Percentiles rank a stretch among this genome's conserved stretches.
Evolutionary conservation across 2,797 vertebrate species (phyloP).

Genomic region (Myripristis jacobus): DNA sequence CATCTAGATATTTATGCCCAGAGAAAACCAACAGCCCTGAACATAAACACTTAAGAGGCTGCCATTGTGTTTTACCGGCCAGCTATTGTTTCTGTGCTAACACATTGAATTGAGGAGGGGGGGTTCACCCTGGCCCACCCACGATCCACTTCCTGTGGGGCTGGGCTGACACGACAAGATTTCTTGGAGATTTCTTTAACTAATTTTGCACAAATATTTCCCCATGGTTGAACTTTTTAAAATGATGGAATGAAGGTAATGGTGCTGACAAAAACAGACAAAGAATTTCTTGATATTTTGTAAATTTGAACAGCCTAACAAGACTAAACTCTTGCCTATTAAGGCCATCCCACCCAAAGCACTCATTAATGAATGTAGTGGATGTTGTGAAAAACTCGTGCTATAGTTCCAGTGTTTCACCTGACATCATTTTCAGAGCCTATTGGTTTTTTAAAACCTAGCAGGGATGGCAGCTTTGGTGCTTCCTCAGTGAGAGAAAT

Average conservation of each 20-base stretch:
- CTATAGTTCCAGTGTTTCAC: not conserved
- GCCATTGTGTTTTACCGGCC: slow-evolving; percentile 45
- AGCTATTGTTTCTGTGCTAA: slow-evolving; percentile 64
- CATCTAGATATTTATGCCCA: slow-evolving; percentile 13
- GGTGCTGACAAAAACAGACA: slow-evolving; percentile 7
- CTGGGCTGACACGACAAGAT: slow-evolving; percentile 19
- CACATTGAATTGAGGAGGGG: slow-evolving; percentile 20
- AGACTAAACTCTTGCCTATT: not conserved
- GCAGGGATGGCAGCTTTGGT: slow-evolving; percentile 16
- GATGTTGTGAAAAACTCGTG: not conserved
- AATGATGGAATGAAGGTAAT: not conserved
- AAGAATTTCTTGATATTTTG: slow-evolving; percentile 16
- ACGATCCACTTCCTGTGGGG: slow-evolving; percentile 67
- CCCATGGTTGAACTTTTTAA: slow-evolving; percentile 1
- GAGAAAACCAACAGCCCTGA: slow-evolving; percentile 39
- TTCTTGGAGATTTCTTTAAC: slow-evolving; percentile 40
- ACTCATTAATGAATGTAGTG: not conserved
- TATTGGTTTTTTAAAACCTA: not conserved
- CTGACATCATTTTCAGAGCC: not conserved
- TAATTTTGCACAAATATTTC: slow-evolving; percentile 24
- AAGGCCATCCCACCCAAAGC: too few species aligned
- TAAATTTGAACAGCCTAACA: not conserved
- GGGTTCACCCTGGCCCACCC: slow-evolving; percentile 56
- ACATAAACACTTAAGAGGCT: slow-evolving; percentile 46
- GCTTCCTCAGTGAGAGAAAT: slow-evolving; percentile 12